Evolutionary conservation across 2,888 invertebrate species (phyloP), one percentile per base, ranked within the genome.

Genomic region (Terebella lapidaria): DNA sequence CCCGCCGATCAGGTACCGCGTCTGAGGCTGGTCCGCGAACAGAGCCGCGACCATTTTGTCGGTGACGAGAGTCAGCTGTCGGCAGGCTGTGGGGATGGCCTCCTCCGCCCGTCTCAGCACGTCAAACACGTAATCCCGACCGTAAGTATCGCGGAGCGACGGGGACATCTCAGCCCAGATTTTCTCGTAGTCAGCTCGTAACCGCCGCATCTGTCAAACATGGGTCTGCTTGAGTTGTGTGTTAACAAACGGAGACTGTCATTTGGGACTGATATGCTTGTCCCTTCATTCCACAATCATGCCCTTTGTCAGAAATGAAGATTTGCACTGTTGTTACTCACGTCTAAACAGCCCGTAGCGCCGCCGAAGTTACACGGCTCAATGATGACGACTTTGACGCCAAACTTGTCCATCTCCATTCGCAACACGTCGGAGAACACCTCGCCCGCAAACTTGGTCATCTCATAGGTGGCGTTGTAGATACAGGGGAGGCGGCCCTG

Each of bases 311-410:
- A n/a, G n/a, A n/a, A n/a, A n/a, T n/a, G n/a, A n/a, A n/a, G n/a
- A n/a, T n/a, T n/a, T n/a, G n/a, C n/a, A n/a, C n/a, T n/a, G n/a
- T n/a, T n/a, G n/a, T n/a, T 10, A 49, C 49, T 10, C 35, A 62
- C 62, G 24, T 62, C 53, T 5, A 55, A n/a, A 28, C 49, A 59
- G 29, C 22, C 56, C 20, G 75, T 75, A 2, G 73, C 69, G 15
- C 72, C 88, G 4, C 73, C 74, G 67, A 72, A 76, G 58, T 76
- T 70, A 10, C 76, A 72, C 15, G 75, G 74, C 53, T 75, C 74
- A 4, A 75, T 63, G 3, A 74, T 66, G 24, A 68, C 57, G 5
- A 75, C 74, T 53, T 65, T 68, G 3, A 76, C 73, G 18, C 71
- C 74, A 70, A 74, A 76, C 53, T 67, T 65, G 20, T 54, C 58